Base-by-base conservation (phyloP, 2,797 vertebrate genomes). In the Liparis tanakae region DNA sequence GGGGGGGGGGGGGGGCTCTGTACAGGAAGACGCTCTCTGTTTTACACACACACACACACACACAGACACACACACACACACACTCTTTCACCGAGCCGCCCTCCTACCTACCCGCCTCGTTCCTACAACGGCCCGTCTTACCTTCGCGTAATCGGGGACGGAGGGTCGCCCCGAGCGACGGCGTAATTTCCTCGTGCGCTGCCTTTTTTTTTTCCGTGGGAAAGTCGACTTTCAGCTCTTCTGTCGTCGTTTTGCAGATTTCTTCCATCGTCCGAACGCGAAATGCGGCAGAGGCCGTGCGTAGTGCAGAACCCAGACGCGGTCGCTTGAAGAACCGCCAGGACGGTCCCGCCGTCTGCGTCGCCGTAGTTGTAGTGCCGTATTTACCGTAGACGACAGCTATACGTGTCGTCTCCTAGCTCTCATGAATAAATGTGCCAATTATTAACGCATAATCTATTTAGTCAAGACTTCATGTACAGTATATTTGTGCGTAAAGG, bases 361-460 rank as follows among this genome's bases (percentile, higher is more conserved):
- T 89, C 88, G 85, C 92, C 90, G 91, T 94, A 93, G 90, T 94
- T 94, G 93, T 96, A 94, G 91, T 95, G 87, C 91, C 93, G 92
- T 94, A 95, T 95, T 96, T 96, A 96, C 94, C 92, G 90, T 94
- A 94, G 94, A 93, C 95, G 90, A 94, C 93, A 78, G 94, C 95
- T 92, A 92, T 94, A 84, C 74, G 87, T 94, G 87, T 95, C 92
- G 92, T 94, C 95, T 94, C 91, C 89, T 96, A 93, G 92, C 93
- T 88, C 94, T 96, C 96, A 94, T 95, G 90, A 95, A 94, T 96
- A 94, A 96, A 96, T 91, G 97, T 99, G 97, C 97, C 98, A 98
- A 98, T 95, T 96, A 96, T 95, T 95, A 94, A 95, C 94, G 94
- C 95, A 94, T 95, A 95, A 95, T 93, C 92, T 94, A 94, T 93